Conservation (phyloP, 2,113 vertebrate species). For the Gadus macrocephalus region DNA sequence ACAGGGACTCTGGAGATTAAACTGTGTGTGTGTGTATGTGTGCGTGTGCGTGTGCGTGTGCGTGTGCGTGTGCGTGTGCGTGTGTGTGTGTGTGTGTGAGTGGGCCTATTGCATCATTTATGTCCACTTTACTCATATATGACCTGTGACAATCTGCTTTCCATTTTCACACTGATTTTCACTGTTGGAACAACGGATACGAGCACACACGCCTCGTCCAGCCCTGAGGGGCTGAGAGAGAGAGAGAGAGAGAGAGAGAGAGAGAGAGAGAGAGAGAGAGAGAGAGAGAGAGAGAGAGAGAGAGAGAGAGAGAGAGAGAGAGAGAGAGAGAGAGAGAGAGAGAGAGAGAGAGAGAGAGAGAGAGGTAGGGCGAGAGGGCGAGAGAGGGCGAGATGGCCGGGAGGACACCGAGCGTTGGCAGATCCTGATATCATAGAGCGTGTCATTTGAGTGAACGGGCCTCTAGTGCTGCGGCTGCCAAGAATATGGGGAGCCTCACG, state of each 20-base stretch:
- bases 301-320: too few relatives aligned
- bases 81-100: constrained; percentile 6
- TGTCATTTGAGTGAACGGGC: too few relatives aligned
- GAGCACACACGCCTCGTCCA: background rate
- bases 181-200: background rate
- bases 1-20: constrained; percentile 52
- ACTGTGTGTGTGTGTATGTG: constrained; percentile 26
- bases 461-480: too few relatives aligned
- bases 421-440: too few relatives aligned
- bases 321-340: too few relatives aligned
- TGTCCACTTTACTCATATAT: constrained; percentile 55
- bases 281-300: too few relatives aligned
- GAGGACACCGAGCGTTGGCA: too few relatives aligned
- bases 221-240: constrained; percentile 31
- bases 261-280: too few relatives aligned
- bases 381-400: too few relatives aligned
- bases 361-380: too few relatives aligned
- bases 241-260: background rate
- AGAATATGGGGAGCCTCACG: too few relatives aligned
- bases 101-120: constrained; percentile 57
- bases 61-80: constrained; percentile 3
- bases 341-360: too few relatives aligned
- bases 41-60: background rate
- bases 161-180: constrained; percentile 47
- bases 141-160: constrained; percentile 37